phyloP scores from a whole-genome alignment of 1,140 invertebrate species.

The Venustaconcha ellipsiformis region DNA sequence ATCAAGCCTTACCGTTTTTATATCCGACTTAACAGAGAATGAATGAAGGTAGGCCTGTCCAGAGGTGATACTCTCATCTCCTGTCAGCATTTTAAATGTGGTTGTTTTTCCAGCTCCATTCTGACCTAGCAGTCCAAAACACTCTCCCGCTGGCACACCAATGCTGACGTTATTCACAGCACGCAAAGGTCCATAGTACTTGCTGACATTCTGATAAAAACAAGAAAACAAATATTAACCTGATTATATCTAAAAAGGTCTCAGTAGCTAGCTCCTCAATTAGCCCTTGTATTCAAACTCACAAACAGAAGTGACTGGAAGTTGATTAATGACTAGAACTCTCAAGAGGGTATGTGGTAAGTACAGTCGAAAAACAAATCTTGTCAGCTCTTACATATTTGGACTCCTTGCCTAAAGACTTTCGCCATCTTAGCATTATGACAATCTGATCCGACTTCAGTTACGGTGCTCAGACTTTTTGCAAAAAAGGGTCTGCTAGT shows the following conservation, averaged over 20 bases:
- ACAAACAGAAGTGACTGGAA: too few species aligned
- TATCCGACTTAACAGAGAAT: slow-evolving; percentile 62
- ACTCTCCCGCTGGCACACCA: slow-evolving; percentile 75
- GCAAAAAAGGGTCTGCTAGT: too few species aligned
- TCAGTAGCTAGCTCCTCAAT: too few species aligned
- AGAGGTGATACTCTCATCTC: slow-evolving; percentile 68
- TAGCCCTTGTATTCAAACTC: too few species aligned
- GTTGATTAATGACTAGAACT: too few species aligned
- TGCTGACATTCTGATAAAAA: slow-evolving; percentile 24
- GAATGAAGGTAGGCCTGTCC: slow-evolving; percentile 65
- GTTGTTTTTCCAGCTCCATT: slow-evolving; percentile 93
- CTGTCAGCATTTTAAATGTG: slow-evolving; percentile 86
- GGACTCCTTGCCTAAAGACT: too few species aligned
- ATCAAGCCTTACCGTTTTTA: slow-evolving; percentile 65
- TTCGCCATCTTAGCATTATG: too few species aligned
- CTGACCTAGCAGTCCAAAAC: slow-evolving; percentile 89
- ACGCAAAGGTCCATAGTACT: slow-evolving; percentile 61
- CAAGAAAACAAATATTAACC: background rate
- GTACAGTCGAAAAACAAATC: too few species aligned
- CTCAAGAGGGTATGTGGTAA: too few species aligned
- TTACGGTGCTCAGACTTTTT: too few species aligned
- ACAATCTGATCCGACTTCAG: too few species aligned
- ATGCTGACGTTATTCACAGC: slow-evolving; percentile 74
- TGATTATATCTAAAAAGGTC: background rate
- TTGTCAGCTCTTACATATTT: too few species aligned